Conservation (phyloP, 2,797 vertebrate species). For the Hypotaenidia okinawae region DNA sequence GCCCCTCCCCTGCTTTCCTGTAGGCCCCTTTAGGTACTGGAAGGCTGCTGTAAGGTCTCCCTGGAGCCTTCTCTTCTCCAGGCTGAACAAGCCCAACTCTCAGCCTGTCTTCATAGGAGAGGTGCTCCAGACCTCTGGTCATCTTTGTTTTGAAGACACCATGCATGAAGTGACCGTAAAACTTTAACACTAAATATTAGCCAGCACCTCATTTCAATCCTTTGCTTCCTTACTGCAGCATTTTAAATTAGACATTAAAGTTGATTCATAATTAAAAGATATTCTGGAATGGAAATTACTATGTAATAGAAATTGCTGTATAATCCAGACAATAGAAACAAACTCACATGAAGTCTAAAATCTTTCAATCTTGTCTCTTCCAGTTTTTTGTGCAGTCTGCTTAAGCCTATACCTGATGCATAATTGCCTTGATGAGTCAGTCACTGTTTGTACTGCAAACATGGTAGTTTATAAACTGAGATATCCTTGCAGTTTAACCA, state of each 20-base stretch:
- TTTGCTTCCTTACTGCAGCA: not conserved
- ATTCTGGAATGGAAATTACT: not conserved
- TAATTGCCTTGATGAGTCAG: slow-evolving; percentile 10
- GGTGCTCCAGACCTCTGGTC: too few relatives aligned
- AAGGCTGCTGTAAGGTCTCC: too few relatives aligned
- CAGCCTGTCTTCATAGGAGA: too few relatives aligned
- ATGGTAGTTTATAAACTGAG: not conserved
- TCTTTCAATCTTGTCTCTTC: not conserved
- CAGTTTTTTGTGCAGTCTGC: not conserved
- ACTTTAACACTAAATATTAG: not conserved
- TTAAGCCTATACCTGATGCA: not conserved
- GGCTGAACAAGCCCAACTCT: too few relatives aligned
- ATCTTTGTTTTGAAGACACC: not conserved
- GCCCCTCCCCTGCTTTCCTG: too few relatives aligned
- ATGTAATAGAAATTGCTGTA: not conserved
- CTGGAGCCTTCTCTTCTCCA: too few relatives aligned
- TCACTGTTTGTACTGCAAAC: not conserved
- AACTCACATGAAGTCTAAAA: not conserved
- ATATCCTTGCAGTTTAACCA: slow-evolving; percentile 13
- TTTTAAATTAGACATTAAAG: not conserved
- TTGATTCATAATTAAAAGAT: not conserved
- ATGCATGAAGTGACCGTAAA: not conserved
- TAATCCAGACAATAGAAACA: not conserved
- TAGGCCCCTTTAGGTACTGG: too few relatives aligned
- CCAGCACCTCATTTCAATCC: not conserved